phyloP scores from a whole-genome alignment of 2,797 vertebrate species.

The Trematomus bernacchii region DNA sequence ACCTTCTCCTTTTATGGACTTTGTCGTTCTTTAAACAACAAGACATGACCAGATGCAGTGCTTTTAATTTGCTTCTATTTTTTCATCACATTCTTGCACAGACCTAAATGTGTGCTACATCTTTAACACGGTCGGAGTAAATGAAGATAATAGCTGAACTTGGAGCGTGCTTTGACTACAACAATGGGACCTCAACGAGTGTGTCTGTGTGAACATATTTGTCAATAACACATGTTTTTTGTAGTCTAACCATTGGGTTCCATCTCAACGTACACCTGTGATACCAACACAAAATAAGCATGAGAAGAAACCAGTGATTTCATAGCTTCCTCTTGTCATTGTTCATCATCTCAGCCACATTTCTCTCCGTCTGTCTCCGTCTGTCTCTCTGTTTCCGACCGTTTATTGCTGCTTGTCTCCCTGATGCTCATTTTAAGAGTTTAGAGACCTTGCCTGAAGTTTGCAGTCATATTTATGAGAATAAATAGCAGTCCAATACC shows the following conservation, averaged over 20 bases:
- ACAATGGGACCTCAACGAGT: background rate
- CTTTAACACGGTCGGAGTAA: background rate
- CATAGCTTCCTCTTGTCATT: conserved; percentile 26
- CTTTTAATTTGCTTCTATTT: too few relatives aligned
- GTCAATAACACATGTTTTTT: conserved; percentile 29
- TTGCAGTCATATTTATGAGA: conserved; percentile 67
- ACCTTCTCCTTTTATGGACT: too few relatives aligned
- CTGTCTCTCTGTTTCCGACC: conserved; percentile 6
- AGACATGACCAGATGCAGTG: too few relatives aligned
- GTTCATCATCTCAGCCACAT: conserved; percentile 57
- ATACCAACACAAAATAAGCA: conserved; percentile 39
- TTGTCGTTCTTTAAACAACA: too few relatives aligned
- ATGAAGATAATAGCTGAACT: background rate
- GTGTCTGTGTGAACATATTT: conserved; percentile 13
- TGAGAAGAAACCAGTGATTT: conserved; percentile 31
- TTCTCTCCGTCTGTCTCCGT: conserved; percentile 17
- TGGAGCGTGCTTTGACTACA: conserved; percentile 1
- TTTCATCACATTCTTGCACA: conserved; percentile 3
- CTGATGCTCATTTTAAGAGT: conserved; percentile 42
- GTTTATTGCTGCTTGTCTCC: conserved; percentile 43
- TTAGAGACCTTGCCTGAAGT: conserved; percentile 43
- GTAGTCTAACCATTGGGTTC: conserved; percentile 6
- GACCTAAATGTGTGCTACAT: background rate
- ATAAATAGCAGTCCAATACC: conserved; percentile 75
- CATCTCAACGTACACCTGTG: conserved; percentile 9